These are phyloP conservation scores for Carabus problematicus DNA, from an alignment of 2,888 invertebrate species.

Conservation along the genomic window DNA sequence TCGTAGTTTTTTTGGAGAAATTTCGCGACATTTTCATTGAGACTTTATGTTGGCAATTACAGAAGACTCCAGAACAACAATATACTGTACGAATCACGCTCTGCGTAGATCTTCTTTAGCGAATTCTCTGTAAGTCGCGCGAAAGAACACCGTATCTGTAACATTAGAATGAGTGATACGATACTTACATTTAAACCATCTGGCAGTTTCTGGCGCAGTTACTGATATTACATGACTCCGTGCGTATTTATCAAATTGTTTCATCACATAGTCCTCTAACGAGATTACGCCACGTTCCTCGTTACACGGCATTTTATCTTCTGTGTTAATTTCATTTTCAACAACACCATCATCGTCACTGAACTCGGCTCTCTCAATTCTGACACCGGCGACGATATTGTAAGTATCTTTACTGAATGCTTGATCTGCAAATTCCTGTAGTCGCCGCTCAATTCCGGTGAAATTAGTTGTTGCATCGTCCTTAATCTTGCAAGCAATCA, in stretches of 20 bases:
- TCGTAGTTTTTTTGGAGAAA: too few relatives aligned
- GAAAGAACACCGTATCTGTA: neutral
- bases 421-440: slow-evolving; percentile 66
- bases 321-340: slow-evolving; percentile 44
- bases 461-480: slow-evolving; percentile 54
- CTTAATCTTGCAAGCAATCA: slow-evolving; percentile 46
- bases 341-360: slow-evolving; percentile 12
- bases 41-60: too few relatives aligned
- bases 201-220: slow-evolving; percentile 71
- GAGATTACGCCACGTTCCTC: slow-evolving; percentile 55
- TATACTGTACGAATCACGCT: too few relatives aligned
- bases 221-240: slow-evolving; percentile 70
- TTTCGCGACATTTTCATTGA: too few relatives aligned
- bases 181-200: slow-evolving; percentile 63
- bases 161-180: neutral
- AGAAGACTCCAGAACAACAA: too few relatives aligned
- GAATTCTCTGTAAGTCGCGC: too few relatives aligned
- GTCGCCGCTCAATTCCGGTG: slow-evolving; percentile 61
- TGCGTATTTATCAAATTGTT: slow-evolving; percentile 67
- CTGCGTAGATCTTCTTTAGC: too few relatives aligned
- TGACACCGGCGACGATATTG: slow-evolving; percentile 67
- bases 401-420: slow-evolving; percentile 64
- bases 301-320: slow-evolving; percentile 34
- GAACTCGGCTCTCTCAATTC: slow-evolving; percentile 57
- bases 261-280: slow-evolving; percentile 64